Percentiles rank a stretch among this genome's conserved stretches.
Evolutionary conservation across 1,140 invertebrate species (phyloP).

Genomic region (Carposina sasakii): DNA sequence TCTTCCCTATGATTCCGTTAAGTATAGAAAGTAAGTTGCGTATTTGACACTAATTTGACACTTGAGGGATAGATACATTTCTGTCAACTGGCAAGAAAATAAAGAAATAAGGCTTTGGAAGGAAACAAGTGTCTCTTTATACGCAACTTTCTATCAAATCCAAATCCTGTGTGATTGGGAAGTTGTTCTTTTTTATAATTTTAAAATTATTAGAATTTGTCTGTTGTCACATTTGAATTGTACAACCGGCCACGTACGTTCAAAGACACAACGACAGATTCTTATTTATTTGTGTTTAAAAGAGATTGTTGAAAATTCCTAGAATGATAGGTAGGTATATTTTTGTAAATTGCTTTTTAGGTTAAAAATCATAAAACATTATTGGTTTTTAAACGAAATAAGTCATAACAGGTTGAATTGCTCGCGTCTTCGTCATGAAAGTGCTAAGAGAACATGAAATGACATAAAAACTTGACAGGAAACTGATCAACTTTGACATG

Average conservation of each 20-base stretch:
- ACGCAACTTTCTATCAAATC: conserved; percentile 7
- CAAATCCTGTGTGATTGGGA: conserved; percentile 33
- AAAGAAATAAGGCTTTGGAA: too few species aligned
- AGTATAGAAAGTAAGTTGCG: too few species aligned
- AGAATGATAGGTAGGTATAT: conserved; percentile 42
- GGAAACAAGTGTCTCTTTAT: conserved; percentile 31
- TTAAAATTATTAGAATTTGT: conserved; percentile 18
- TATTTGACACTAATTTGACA: too few species aligned
- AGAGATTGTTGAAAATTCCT: too few species aligned
- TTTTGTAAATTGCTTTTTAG: conserved; percentile 44
- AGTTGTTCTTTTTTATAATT: conserved; percentile 25
- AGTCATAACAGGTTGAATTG: conserved; percentile 31
- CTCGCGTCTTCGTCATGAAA: conserved; percentile 41
- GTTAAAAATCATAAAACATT: too few species aligned
- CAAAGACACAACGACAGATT: too few species aligned
- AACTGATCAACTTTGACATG: too few species aligned
- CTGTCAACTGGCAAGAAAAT: too few species aligned
- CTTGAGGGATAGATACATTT: too few species aligned
- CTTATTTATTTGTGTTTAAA: too few species aligned
- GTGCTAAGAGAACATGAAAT: too few species aligned
- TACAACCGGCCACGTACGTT: conserved; percentile 60
- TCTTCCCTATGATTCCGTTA: conserved; percentile 67
- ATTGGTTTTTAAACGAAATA: conserved; percentile 18
- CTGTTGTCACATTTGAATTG: conserved; percentile 29
- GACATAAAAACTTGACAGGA: too few species aligned